Base-by-base conservation (phyloP, 2,797 vertebrate genomes). In the Clarias fuscus region DNA sequence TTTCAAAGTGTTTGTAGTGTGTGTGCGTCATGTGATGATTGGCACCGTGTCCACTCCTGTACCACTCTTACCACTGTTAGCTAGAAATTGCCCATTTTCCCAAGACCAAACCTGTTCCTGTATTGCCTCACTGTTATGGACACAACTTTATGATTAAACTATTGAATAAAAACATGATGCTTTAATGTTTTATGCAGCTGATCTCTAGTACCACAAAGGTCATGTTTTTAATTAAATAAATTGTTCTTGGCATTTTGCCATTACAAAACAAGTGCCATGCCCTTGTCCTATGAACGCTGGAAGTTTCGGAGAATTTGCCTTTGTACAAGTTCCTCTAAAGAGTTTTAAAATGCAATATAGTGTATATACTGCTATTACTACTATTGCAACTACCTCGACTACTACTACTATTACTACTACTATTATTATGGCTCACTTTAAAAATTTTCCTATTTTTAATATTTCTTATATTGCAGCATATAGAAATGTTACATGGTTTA, bases 221-320 rank as follows among this genome's bases (percentile, higher is more conserved):
- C 22, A 53, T 53, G 43, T 48, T 75, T 75, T 75, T 75, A 75
- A 75, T 75, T 53, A 75, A 75, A 75, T 43, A 48, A 48, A 4
- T 72, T 72, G 1, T 13, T 75, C 48, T 75, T 48, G 24, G 72
- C 43, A 53, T 75, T 75, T 48, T 30, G 24, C 72, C 72, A 27
- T 75, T n/a, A 53, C 43, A 48, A 14, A 53, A 17, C n/a, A 24
- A 53, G 43, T 53, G 24, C 27, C 72, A 48, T 75, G 72, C 72
- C 43, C 40, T 75, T 75, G 72, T 75, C 24, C 43, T 53, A 24
- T 17, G 2, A 53, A 75, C 14, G 13, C 14, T 27, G 43, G 4
- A 15, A 7, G 53, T 24, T 48, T 48, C n/a, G 1, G 14, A 53
- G 24, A 71, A 71, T 22, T 71, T 71, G 6, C 10, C 15, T 40